Percentiles rank a stretch among this genome's conserved stretches.
phyloP scores from a whole-genome alignment of 2,888 invertebrate genomes.

The Drosophila emarginata region DNA sequence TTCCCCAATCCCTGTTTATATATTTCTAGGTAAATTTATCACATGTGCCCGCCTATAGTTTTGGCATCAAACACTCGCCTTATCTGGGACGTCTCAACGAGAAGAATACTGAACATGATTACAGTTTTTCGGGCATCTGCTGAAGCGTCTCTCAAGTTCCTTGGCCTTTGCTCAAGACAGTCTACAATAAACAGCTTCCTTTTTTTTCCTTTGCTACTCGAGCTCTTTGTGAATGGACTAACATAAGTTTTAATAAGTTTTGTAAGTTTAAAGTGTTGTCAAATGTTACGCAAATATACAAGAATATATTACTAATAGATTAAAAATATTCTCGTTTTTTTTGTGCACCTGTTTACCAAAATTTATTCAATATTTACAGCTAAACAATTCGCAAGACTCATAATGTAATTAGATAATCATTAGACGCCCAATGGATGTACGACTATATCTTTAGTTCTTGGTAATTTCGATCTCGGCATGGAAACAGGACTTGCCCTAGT shows the following conservation, averaged over 20 bases:
- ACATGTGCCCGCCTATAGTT: slow-evolving; percentile 88
- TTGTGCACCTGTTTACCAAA: slow-evolving; percentile 55
- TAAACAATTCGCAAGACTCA: slow-evolving; percentile 60
- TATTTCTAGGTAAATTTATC: slow-evolving; percentile 85
- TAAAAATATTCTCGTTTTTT: neutral
- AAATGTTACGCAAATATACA: slow-evolving; percentile 51
- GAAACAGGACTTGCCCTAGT: slow-evolving; percentile 80
- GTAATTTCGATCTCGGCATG: slow-evolving; percentile 79
- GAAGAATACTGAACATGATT: slow-evolving; percentile 62
- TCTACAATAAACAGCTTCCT: slow-evolving; percentile 50
- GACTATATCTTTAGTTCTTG: slow-evolving; percentile 57
- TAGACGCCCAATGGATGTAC: neutral
- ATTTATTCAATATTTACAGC: slow-evolving; percentile 47
- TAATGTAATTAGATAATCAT: slow-evolving; percentile 29
- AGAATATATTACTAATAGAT: slow-evolving; percentile 35
- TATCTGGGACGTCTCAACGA: slow-evolving; percentile 84
- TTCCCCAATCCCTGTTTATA: neutral
- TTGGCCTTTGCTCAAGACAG: slow-evolving; percentile 56
- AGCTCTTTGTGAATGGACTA: slow-evolving; percentile 51
- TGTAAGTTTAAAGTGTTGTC: slow-evolving; percentile 63
- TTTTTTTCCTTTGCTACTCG: slow-evolving; percentile 44
- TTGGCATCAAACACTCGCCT: slow-evolving; percentile 94
- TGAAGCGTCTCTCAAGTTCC: slow-evolving; percentile 43
- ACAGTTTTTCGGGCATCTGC: slow-evolving; percentile 79
- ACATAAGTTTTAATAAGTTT: slow-evolving; percentile 59